Conservation (phyloP, 2,113 vertebrate genomes). For the Deroptyus accipitrinus region DNA sequence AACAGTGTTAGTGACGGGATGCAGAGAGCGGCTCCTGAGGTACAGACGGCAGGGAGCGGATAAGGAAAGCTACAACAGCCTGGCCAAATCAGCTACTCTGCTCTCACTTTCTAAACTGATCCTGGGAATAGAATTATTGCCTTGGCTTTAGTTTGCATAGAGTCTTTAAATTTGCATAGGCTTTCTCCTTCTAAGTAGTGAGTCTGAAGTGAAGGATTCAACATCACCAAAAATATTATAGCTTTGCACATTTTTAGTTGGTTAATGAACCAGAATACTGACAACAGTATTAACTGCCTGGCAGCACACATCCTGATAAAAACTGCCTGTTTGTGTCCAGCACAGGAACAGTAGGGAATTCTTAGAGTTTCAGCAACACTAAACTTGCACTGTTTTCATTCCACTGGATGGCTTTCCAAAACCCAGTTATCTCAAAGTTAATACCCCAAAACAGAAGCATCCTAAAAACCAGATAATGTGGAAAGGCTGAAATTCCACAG, state of each 20-base stretch:
- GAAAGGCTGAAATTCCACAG: not conserved
- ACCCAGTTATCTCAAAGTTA: not conserved
- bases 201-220: not conserved
- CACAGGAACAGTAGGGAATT: not conserved
- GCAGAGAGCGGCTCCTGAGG: not conserved
- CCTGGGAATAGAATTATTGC: not conserved
- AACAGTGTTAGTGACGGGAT: not conserved
- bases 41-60: accelerated
- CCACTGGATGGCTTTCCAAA: not conserved
- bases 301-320: not conserved
- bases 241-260: not conserved
- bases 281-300: not conserved
- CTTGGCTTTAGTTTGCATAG: not conserved
- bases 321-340: not conserved
- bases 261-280: not conserved
- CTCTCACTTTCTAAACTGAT: not conserved
- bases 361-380: not conserved
- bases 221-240: not conserved
- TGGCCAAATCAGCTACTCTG: not conserved
- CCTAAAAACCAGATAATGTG: not conserved
- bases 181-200: accelerated
- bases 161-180: not conserved
- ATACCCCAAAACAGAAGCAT: not conserved
- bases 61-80: not conserved
- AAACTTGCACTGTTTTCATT: not conserved